Base-by-base conservation (phyloP, 2,888 invertebrate genomes). In the Cataglyphis rosenhaueri region DNA sequence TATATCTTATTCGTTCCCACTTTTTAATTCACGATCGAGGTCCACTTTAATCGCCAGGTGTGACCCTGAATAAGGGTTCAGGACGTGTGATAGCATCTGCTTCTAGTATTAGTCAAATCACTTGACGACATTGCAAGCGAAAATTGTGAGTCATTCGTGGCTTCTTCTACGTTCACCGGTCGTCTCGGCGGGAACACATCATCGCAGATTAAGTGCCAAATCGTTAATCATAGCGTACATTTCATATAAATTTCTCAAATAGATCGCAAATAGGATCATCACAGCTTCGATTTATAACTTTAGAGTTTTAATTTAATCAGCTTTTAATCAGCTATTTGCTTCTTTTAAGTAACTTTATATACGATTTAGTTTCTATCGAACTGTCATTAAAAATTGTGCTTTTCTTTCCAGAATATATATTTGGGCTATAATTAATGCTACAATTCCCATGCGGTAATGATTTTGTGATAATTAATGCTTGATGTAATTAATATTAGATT, bases 51-150 rank as follows among this genome's bases (percentile, higher is more conserved):
- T n/a, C 10, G 62, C 4, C n/a, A 35, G 25, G 66, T 65, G 41
- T 68, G 82, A 71, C 87, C 83, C 81, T 85, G 87, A 87, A 85
- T 90, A 93, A 92, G 92, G 92, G 90, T 92, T 85, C 90, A 89
- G 88, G 88, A 88, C 88, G 87, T 82, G 87, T 83, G 83, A 82
- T 81, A 70, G n/a, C 75, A 85, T 71, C 12, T 66, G 59, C 74
- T 75, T 90, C 87, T 89, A 82, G 81, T 90, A 89, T 91, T 91
- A 90, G 87, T 89, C 84, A 86, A 89, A 84, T 84, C 86, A 66
- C 68, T 52, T 48, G 48, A 48, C 76, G 85, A 86, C 90, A 85
- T 89, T 84, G 89, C 85, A 91, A 91, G 73, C 70, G 61, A 84
- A 85, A 88, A 88, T 83, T 55, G 52, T 91, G 90, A 91, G 79